A percentile compares a stretch with the other conserved stretches of the same genome.
These are phyloP conservation scores for Podilymbus podiceps DNA, from an alignment of 2,113 vertebrate genomes.

Conservation along the genomic window DNA sequence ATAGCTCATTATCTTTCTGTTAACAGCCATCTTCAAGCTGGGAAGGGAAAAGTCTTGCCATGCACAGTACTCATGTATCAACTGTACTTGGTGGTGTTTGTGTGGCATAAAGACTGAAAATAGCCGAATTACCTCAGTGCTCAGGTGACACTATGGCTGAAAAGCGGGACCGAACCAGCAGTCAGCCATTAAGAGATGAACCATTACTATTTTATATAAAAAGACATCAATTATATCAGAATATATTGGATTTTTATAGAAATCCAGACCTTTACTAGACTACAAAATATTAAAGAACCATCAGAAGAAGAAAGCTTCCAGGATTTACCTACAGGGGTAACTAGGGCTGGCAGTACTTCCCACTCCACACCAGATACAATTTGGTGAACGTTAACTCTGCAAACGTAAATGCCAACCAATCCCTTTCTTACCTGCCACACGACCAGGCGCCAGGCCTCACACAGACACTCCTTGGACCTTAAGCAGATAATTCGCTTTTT, in stretches of 20 bases:
- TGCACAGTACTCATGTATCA: background rate
- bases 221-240: background rate
- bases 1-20: background rate
- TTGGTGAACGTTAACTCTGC: background rate
- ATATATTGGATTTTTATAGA: background rate
- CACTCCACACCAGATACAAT: too few species aligned
- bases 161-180: background rate
- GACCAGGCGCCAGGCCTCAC: background rate
- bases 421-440: fast-evolving
- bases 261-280: background rate
- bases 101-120: background rate
- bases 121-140: background rate
- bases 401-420: background rate
- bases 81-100: background rate
- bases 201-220: background rate
- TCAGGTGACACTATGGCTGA: background rate
- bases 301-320: background rate
- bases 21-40: background rate
- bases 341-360: background rate
- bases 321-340: background rate
- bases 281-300: background rate
- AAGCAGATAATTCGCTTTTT: background rate
- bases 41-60: background rate
- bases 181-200: background rate
- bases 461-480: background rate